Evolutionary conservation across 2,113 vertebrate species (phyloP).

Genomic region (Pteropus alecto): DNA sequence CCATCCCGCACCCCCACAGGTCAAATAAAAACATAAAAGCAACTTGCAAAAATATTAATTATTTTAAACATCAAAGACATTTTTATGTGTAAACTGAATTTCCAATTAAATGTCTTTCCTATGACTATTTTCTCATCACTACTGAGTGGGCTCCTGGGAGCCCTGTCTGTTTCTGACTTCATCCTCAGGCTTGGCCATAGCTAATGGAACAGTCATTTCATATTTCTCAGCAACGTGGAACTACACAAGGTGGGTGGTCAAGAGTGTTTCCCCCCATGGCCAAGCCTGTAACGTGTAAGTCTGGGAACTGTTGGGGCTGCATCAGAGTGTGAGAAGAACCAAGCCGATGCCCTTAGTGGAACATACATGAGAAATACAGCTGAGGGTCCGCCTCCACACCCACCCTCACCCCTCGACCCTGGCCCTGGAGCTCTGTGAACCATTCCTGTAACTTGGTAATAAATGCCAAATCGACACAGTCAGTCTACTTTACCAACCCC

Average conservation of each 20-base stretch:
- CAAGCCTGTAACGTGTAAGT: background rate
- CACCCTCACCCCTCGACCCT: background rate
- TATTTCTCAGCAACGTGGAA: background rate
- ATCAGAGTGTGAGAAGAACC: background rate
- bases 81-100: slow-evolving; percentile 71
- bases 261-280: background rate
- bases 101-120: slow-evolving; percentile 78
- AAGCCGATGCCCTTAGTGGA: background rate
- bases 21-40: slow-evolving; percentile 64
- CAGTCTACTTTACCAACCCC: background rate
- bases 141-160: background rate
- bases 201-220: background rate
- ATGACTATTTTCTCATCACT: slow-evolving; percentile 71
- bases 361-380: rapidly evolving
- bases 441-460: background rate
- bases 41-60: slow-evolving; percentile 65
- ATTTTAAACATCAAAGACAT: slow-evolving; percentile 80
- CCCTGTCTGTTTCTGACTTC: slow-evolving; percentile 16
- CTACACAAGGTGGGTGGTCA: background rate
- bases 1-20: background rate
- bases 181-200: background rate
- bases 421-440: background rate
- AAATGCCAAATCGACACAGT: background rate
- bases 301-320: background rate
- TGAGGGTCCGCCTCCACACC: background rate